Evolutionary conservation across 1,140 invertebrate genomes (phyloP).

Genomic region (Aphis craccivora): DNA sequence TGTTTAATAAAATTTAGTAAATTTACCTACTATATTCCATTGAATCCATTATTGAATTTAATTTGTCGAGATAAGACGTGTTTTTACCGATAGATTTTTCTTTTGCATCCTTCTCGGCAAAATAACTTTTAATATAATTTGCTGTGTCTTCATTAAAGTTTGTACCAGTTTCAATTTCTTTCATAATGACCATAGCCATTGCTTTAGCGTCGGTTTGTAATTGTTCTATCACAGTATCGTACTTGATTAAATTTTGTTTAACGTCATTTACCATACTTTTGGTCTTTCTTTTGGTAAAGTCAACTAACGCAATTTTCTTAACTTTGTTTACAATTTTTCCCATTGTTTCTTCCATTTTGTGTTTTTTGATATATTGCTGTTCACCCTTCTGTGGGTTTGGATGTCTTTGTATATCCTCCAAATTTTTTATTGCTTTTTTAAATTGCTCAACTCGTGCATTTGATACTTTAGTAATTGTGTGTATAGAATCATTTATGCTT

Average conservation of each 20-base stretch:
- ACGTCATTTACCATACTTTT: not conserved
- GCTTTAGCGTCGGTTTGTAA: not conserved
- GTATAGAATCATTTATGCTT: not conserved
- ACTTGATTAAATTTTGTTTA: constrained; percentile 10
- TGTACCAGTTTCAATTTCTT: constrained; percentile 35
- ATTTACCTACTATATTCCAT: not conserved
- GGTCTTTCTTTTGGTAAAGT: constrained; percentile 11
- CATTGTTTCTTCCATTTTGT: not conserved
- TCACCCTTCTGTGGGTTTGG: not conserved
- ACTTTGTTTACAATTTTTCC: not conserved
- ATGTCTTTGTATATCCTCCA: not conserved
- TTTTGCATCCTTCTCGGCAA: not conserved
- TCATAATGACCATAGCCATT: not conserved
- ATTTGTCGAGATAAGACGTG: not conserved
- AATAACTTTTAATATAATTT: not conserved
- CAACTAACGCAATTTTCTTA: not conserved
- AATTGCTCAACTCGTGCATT: not conserved
- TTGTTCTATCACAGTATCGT: not conserved
- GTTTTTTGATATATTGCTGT: not conserved
- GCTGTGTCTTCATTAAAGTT: not conserved
- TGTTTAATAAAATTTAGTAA: not conserved
- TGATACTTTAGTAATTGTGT: not conserved
- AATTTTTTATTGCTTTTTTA: not conserved
- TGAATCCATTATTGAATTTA: not conserved
- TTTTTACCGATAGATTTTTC: not conserved